Conservation (phyloP, 1,140 invertebrate species). For the Diploscapter pachys region DNA sequence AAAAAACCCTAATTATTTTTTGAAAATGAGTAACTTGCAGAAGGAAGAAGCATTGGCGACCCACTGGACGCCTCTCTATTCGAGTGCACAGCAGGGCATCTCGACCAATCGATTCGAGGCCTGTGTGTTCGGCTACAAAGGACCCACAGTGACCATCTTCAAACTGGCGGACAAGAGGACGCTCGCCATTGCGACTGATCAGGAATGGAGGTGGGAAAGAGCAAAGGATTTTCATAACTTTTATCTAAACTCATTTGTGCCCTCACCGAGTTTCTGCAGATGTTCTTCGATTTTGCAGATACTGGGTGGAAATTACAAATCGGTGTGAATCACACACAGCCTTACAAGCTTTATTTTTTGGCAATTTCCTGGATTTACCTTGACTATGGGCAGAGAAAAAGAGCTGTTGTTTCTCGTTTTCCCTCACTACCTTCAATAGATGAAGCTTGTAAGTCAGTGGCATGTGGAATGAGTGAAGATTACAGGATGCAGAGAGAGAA, state of each 20-base stretch:
- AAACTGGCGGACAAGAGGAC: slow-evolving; percentile 21
- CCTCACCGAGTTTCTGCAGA: no score
- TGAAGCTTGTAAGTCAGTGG: not conserved
- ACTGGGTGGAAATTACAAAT: no score
- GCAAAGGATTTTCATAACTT: no score
- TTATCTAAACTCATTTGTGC: no score
- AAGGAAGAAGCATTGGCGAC: slow-evolving; percentile 4
- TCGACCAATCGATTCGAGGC: slow-evolving; percentile 36
- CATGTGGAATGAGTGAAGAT: no score
- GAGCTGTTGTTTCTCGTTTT: not conserved
- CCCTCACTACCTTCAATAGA: not conserved
- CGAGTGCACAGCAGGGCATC: slow-evolving; percentile 32
- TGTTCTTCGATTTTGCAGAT: no score
- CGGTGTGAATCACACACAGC: no score
- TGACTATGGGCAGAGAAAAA: no score
- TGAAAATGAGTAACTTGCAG: slow-evolving; percentile 3
- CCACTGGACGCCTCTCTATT: slow-evolving; percentile 37
- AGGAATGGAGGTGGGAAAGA: slow-evolving; percentile 35
- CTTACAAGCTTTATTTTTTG: no score
- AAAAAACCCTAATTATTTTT: no score
- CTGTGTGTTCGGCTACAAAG: slow-evolving; percentile 36
- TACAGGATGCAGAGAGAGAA: no score
- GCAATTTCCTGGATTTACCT: no score
- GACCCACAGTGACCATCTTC: slow-evolving; percentile 36
- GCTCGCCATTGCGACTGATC: slow-evolving; percentile 31